Conservation (phyloP, 2,113 vertebrate species). For the Neopipo cinnamomea region DNA sequence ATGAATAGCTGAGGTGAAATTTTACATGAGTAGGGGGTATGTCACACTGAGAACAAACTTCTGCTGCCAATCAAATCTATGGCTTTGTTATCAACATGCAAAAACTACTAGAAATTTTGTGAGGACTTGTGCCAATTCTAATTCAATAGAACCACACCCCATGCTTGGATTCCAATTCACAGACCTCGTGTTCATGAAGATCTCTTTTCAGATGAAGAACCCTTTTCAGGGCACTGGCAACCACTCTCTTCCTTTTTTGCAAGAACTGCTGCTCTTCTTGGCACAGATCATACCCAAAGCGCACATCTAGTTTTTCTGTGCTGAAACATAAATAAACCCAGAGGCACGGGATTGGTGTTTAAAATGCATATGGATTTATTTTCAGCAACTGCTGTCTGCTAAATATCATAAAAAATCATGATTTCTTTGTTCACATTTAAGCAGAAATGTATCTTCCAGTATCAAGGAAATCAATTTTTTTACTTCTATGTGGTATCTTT, state of each 20-base stretch:
- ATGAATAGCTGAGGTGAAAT: neutral
- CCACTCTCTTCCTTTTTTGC: constrained; percentile 75
- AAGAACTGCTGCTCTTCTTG: constrained; percentile 79
- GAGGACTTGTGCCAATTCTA: neutral
- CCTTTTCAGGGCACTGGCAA: constrained; percentile 74
- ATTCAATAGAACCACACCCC: neutral
- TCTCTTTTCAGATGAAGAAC: constrained; percentile 70
- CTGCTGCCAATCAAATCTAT: neutral
- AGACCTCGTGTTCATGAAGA: constrained; percentile 72
- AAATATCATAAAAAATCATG: neutral
- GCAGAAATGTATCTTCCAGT: neutral
- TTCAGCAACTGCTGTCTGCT: neutral
- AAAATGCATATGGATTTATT: neutral
- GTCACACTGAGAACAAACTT: neutral
- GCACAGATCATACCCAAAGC: constrained; percentile 79
- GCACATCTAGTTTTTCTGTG: constrained; percentile 70
- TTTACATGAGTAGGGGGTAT: neutral
- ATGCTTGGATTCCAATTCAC: neutral
- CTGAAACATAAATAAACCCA: constrained; percentile 59
- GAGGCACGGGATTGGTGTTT: neutral
- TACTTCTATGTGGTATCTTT: neutral
- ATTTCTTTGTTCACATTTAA: neutral
- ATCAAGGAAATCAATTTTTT: neutral
- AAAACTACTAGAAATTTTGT: neutral
- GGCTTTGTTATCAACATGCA: neutral